Conservation (phyloP, 2,113 vertebrate species). For the Choloepus hoffmanni region DNA sequence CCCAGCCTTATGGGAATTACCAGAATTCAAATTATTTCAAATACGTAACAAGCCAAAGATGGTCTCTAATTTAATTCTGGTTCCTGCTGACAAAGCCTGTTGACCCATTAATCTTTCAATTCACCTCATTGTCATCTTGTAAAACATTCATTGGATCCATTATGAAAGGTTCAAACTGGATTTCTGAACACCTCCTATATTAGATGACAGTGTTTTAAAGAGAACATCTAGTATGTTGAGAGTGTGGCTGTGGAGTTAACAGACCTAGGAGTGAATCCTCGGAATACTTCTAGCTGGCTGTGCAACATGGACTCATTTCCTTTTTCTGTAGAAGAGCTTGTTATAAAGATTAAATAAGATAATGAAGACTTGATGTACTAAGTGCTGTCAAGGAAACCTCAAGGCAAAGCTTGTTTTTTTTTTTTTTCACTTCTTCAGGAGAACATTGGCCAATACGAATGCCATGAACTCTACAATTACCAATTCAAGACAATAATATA, state of each 20-base stretch:
- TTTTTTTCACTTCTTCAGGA: background rate
- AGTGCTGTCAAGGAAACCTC: background rate
- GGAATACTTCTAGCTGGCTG: background rate
- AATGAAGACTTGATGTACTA: background rate
- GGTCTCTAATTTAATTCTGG: background rate
- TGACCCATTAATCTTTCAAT: background rate
- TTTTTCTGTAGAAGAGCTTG: constrained; percentile 28
- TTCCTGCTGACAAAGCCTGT: background rate
- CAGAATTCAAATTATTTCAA: constrained; percentile 56
- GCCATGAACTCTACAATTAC: constrained; percentile 18
- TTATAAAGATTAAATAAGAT: constrained; percentile 33
- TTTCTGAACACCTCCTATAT: constrained; percentile 13
- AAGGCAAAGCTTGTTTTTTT: constrained; percentile 32
- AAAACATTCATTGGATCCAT: constrained; percentile 3
- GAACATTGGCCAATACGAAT: background rate
- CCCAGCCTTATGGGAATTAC: background rate
- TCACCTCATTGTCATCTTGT: background rate
- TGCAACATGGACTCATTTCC: constrained; percentile 20
- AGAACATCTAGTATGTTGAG: background rate
- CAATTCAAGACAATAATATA: background rate
- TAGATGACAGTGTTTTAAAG: constrained; percentile 24
- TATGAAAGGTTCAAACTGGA: background rate
- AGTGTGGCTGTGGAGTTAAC: background rate
- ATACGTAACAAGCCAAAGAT: background rate
- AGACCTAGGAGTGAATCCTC: background rate